Evolutionary conservation across 2,888 invertebrate genomes (phyloP), one percentile per base, ranked within the genome.

Genomic region (Polyommatus iphigenia): DNA sequence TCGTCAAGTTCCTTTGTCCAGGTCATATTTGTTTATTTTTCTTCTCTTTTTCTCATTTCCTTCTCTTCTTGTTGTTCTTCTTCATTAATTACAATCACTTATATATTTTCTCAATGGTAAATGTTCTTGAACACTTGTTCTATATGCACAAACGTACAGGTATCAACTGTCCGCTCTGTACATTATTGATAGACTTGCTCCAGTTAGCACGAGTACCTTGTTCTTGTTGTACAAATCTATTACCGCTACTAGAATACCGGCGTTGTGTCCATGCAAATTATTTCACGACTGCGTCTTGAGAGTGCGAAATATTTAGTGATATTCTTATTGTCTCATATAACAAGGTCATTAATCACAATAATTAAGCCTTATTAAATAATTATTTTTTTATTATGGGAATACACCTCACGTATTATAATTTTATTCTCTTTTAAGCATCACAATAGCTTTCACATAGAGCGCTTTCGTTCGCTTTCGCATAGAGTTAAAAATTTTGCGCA

Each of bases 1-100:
- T 95, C 95, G 83, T 95, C 95, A 85, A 95, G 87, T 84, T 95
- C 92, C 78, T 83, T 85, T 1, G 92, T 92, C 94, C 94, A 94
- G 77, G 90, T 82, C 81, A 82, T 82, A 13, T 72, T 57, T 6
- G 29, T 46, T 15, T 13, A 36, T 67, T 46, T n/a, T 75, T 85
- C n/a, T 75, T 85, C 80, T 83, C 41, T 13, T 72, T 29, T 79
- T 76, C 15, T 54, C 73, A 24, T 32, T 18, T 24, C 41, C 2
- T 62, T 71, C 32, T 24, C 72, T 32, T 76, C 78, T 76, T 78
- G 57, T 79, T 59, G 71, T 18, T 75, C 13, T 46, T 72, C 57
- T 72, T 20, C 46, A 32, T 18, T n/a, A 24, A 77, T 15, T 29
- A 57, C 7, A 71, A 50, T 10, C 15, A 46, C 8, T 73, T 67